Evolutionary conservation across 2,797 vertebrate species (phyloP).

Genomic region (Danio albolineatus): DNA sequence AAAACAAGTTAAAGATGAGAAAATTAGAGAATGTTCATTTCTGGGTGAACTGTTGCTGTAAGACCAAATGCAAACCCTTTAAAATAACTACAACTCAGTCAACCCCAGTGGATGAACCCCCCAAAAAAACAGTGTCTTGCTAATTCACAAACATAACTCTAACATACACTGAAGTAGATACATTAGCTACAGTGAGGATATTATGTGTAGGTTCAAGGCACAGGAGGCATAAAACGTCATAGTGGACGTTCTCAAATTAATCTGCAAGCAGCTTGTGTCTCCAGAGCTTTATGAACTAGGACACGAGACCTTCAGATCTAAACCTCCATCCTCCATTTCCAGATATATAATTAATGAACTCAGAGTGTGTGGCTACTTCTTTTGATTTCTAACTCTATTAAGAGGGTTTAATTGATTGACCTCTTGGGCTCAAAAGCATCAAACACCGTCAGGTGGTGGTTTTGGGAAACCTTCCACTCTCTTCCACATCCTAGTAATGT

Average conservation of each 20-base stretch:
- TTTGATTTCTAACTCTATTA: slow-evolving; percentile 10
- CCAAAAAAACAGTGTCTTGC: too few species aligned
- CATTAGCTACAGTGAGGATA: neutral
- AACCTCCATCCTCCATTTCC: slow-evolving; percentile 16
- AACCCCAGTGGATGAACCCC: too few species aligned
- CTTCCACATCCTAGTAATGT: neutral
- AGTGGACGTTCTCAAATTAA: slow-evolving; percentile 36
- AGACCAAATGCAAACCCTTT: too few species aligned
- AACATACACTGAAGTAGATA: neutral
- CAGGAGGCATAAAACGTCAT: slow-evolving; percentile 19
- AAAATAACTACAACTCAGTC: too few species aligned
- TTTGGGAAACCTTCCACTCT: neutral
- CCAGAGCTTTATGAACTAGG: slow-evolving; percentile 49
- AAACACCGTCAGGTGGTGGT: neutral
- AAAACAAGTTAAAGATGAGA: too few species aligned
- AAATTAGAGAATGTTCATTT: too few species aligned
- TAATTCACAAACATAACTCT: too few species aligned
- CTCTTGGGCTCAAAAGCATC: slow-evolving; percentile 13
- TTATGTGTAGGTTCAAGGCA: neutral
- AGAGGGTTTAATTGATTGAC: slow-evolving; percentile 15
- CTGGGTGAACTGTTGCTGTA: too few species aligned
- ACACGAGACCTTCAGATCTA: slow-evolving; percentile 36
- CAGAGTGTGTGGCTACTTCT: slow-evolving; percentile 3
- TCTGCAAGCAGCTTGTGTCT: slow-evolving; percentile 40
- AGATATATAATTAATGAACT: slow-evolving; percentile 29